These are phyloP conservation scores for Dynastes grantii DNA, from an alignment of 2,888 invertebrate species.

Conservation along the genomic window DNA sequence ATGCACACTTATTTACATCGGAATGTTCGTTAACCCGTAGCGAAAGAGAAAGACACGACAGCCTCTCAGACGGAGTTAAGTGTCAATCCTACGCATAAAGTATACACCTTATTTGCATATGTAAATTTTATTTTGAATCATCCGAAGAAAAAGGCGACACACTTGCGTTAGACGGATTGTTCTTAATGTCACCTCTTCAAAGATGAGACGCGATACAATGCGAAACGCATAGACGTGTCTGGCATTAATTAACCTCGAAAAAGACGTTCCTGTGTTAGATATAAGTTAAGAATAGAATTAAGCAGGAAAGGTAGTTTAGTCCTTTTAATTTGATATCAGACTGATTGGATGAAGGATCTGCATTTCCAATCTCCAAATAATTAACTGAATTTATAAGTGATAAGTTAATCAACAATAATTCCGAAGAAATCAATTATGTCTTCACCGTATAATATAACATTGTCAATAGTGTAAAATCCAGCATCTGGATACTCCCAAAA, in stretches of 20 bases:
- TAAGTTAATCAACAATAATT: no score
- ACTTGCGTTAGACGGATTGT: constrained; percentile 31
- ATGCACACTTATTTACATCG: constrained; percentile 28
- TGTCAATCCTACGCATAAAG: constrained; percentile 45
- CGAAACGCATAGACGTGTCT: not conserved
- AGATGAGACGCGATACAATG: constrained; percentile 18
- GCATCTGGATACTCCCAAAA: no score
- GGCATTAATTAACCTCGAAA: not conserved
- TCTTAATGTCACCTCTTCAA: constrained; percentile 13
- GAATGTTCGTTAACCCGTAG: constrained; percentile 40
- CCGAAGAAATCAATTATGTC: no score
- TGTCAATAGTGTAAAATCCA: no score
- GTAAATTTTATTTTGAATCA: constrained; percentile 41
- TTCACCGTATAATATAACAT: no score
- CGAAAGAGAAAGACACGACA: constrained; percentile 12
- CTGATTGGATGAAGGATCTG: no score
- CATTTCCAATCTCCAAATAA: no score
- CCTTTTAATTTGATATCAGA: no score
- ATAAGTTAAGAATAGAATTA: no score
- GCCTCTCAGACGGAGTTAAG: constrained; percentile 20
- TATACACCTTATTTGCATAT: constrained; percentile 33
- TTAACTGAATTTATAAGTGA: no score
- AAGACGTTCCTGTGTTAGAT: not conserved
- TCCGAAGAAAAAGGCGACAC: constrained; percentile 8
- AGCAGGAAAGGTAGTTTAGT: no score